Evolutionary conservation across 2,797 vertebrate species (phyloP).

Genomic region (Mus minutoides): DNA sequence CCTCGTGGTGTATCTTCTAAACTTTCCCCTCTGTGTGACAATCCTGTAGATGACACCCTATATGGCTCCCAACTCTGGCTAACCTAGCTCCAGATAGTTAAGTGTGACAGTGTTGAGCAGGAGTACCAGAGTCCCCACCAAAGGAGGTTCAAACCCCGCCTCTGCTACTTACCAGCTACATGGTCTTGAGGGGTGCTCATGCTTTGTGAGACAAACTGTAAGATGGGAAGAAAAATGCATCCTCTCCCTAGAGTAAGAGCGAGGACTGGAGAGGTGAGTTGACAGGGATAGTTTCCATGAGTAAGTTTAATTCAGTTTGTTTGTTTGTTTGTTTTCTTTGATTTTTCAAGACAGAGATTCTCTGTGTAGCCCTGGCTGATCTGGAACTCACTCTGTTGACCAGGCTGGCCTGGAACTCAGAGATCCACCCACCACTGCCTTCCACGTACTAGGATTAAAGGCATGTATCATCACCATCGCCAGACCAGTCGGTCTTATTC

Average conservation of each 20-base stretch:
- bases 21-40: background rate
- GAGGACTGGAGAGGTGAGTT: background rate
- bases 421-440: background rate
- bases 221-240: background rate
- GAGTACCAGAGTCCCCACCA: background rate
- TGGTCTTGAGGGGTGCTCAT: background rate
- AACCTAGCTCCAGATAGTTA: background rate
- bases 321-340: background rate
- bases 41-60: background rate
- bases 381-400: background rate
- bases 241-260: background rate
- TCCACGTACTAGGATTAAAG: background rate
- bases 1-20: background rate
- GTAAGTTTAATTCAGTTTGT: background rate
- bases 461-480: rapidly evolving
- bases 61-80: background rate
- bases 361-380: background rate
- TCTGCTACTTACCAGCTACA: background rate
- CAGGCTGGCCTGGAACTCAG: background rate
- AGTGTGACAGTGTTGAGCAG: background rate
- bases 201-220: background rate
- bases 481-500: background rate
- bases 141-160: background rate
- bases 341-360: background rate
- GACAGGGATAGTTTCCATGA: background rate